Evolutionary conservation across 2,888 invertebrate genomes (phyloP).

Genomic region (Cotesia congregata): DNA sequence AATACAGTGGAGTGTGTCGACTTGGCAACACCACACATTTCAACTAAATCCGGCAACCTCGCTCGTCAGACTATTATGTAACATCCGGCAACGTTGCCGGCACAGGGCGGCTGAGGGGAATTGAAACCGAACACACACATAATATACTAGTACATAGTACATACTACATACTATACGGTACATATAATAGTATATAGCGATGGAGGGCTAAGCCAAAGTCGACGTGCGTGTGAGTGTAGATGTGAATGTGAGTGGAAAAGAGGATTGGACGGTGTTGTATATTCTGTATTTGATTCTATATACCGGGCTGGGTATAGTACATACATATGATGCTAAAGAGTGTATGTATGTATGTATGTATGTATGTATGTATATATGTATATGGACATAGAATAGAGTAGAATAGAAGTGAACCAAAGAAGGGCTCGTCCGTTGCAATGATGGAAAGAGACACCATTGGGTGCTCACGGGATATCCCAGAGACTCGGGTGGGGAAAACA

Average conservation of each 20-base stretch:
- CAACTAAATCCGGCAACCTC: constrained; percentile 58
- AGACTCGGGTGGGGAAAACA: background rate
- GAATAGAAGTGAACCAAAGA: constrained; percentile 32
- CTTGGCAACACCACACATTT: constrained; percentile 55
- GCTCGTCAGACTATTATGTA: constrained; percentile 64
- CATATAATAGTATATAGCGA: background rate
- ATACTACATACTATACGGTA: too few relatives aligned
- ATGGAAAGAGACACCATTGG: background rate
- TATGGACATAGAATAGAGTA: constrained; percentile 38
- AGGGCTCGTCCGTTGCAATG: background rate
- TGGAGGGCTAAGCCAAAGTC: constrained; percentile 19
- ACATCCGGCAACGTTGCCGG: constrained; percentile 67
- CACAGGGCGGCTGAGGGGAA: constrained; percentile 48
- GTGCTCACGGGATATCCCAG: background rate
- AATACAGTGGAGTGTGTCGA: constrained; percentile 42
- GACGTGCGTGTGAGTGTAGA: background rate
- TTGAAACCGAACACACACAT: constrained; percentile 24
- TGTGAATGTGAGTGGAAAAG: constrained; percentile 42
- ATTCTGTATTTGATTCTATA: background rate
- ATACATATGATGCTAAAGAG: background rate
- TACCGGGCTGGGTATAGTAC: constrained; percentile 36
- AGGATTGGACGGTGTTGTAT: constrained; percentile 38
- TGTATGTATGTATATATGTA: constrained; percentile 22
- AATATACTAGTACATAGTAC: background rate
- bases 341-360: background rate